These are phyloP conservation scores for Tragelaphus eurycerus DNA, from an alignment of 2,797 vertebrate genomes.

Conservation along the genomic window DNA sequence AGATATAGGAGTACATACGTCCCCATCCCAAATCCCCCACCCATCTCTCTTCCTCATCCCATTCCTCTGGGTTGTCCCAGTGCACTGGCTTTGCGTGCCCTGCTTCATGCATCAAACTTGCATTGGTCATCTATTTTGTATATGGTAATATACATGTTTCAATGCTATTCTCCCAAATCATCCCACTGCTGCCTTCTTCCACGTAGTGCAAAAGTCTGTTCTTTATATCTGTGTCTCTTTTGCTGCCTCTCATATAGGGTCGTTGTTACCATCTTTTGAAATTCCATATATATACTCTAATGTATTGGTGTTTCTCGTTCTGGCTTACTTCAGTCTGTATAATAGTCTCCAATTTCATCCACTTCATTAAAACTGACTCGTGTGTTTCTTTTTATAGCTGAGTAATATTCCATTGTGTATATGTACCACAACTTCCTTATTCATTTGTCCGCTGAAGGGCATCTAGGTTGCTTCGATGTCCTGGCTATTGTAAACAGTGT, in stretches of 20 bases:
- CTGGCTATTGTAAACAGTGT: not conserved
- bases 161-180: not conserved
- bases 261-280: not conserved
- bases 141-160: not conserved
- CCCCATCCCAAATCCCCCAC: fast-evolving
- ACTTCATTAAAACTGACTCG: not conserved
- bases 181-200: not conserved
- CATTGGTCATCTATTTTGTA: not conserved
- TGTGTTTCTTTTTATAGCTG: not conserved
- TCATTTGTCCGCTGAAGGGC: not conserved
- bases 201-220: not conserved
- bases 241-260: not conserved
- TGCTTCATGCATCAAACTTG: fast-evolving
- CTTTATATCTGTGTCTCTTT: not conserved
- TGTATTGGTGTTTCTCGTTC: not conserved
- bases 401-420: not conserved
- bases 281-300: not conserved
- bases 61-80: not conserved
- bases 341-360: not conserved
- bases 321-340: not conserved
- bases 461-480: not conserved
- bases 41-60: not conserved
- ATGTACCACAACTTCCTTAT: not conserved
- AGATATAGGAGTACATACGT: not conserved
- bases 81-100: fast-evolving